Evolutionary conservation across 2,113 vertebrate species (phyloP).

Genomic region (Chionodraco myersi): DNA sequence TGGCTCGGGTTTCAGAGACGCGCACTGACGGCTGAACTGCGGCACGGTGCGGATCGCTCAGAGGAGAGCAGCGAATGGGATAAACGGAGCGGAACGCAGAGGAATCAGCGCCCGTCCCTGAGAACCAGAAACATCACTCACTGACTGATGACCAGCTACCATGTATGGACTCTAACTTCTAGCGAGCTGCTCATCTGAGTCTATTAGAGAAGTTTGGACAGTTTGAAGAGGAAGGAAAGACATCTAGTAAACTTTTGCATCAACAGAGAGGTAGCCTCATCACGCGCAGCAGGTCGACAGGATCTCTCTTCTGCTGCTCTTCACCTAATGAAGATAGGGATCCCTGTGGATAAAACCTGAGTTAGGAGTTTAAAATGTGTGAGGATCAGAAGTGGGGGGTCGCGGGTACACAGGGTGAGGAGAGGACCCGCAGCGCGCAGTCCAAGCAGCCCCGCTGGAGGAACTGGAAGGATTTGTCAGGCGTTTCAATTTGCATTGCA

Average conservation of each 20-base stretch:
- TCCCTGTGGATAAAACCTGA: constrained; percentile 41
- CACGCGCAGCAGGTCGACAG: not conserved
- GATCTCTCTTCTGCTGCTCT: constrained; percentile 13
- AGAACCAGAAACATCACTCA: constrained; percentile 28
- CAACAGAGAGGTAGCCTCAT: not conserved
- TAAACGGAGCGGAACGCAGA: constrained; percentile 40
- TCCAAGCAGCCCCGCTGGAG: constrained; percentile 59
- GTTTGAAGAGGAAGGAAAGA: constrained; percentile 7
- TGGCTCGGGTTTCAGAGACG: constrained; percentile 76
- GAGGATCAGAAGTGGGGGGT: constrained; percentile 60
- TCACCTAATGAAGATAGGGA: constrained; percentile 35
- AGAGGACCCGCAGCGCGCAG: constrained; percentile 53
- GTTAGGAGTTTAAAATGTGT: constrained; percentile 68
- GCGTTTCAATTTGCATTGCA: constrained; percentile 57
- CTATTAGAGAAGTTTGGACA: constrained; percentile 10
- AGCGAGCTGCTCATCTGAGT: constrained; percentile 27
- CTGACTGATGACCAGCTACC: constrained; percentile 9
- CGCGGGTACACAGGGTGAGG: constrained; percentile 9
- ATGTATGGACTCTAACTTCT: constrained; percentile 36
- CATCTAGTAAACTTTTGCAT: not conserved
- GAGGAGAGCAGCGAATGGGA: constrained; percentile 51
- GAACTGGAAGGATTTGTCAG: constrained; percentile 60
- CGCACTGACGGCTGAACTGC: constrained; percentile 53
- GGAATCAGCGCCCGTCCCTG: constrained; percentile 30
- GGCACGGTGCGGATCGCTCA: constrained; percentile 25